Base-by-base conservation (phyloP, 2,113 vertebrate species). In the Nettapus auritus region DNA sequence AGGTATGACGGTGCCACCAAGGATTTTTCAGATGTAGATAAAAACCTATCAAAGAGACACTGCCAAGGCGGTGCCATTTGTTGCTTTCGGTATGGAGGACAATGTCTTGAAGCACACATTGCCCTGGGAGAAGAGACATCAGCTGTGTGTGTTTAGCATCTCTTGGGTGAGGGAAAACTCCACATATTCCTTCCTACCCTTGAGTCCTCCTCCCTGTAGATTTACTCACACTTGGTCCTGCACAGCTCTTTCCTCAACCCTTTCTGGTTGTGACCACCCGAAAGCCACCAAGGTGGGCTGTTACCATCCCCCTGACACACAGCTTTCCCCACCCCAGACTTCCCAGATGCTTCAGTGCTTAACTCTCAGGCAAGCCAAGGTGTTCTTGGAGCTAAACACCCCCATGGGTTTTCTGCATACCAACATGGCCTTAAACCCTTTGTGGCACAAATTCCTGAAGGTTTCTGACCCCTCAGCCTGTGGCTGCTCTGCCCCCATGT, bases 401-500 rank as follows among this genome's bases (percentile, higher is more conserved):
- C 9, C 56, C 38, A 3, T 6, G 3, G 22, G 4, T 64, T 70
- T 42, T 38, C 34, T 55, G 7, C 19, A 18, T 48, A 42, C 3
- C 26, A 28, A 42, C n/a, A 8, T 2, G 7, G 7, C 1, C 1
- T 89, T 40, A 34, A 62, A 34, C 4, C 14, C 42, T 66, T 56
- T 18, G 7, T 15, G 3, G 1, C 0, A 8, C 42, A 66, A 28
- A 71, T 14, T 0, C 0, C 3, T 9, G 63, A 56, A 80, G 48
- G 26, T 52, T 2, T 50, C 2, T 0, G 7, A 44, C 7, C 6
- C 34, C 26, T 52, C 20, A 17, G 38, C 38, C 13, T 23, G 22
- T 16, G 42, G 40, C 22, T 77, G 25, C 22, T 94, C 34, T 86
- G 62, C 33, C 29, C 8, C 6, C 9, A 38, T 6, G 8, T 48